A percentile compares a stretch with the other conserved stretches of the same genome.
Conservation (phyloP, 2,888 invertebrate species). For the Sarcophaga carnaria region DNA sequence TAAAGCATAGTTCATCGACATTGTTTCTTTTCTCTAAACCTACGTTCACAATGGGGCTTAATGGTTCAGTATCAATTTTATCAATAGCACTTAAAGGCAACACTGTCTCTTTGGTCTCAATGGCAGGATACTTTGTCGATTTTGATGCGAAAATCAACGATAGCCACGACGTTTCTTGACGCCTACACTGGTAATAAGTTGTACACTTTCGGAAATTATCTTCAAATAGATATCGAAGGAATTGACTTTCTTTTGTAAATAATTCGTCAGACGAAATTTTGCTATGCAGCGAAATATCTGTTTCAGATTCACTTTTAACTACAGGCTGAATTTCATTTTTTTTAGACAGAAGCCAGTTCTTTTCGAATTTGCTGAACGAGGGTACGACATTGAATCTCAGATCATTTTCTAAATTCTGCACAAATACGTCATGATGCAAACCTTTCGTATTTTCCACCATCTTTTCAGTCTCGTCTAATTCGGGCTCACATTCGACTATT, state of each 20-base stretch:
- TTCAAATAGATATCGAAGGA: conserved; percentile 30
- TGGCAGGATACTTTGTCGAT: conserved; percentile 31
- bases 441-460: not conserved
- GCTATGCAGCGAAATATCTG: not conserved
- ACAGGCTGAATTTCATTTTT: not conserved
- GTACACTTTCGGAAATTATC: conserved; percentile 57
- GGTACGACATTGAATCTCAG: not conserved
- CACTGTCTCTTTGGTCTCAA: conserved; percentile 62
- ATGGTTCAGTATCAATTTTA: conserved; percentile 74
- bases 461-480: not conserved
- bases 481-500: not conserved
- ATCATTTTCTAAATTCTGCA: not conserved
- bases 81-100: conserved; percentile 53
- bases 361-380: not conserved
- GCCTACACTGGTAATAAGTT: conserved; percentile 51
- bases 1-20: conserved; percentile 69
- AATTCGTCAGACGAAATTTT: not conserved
- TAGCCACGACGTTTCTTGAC: conserved; percentile 36
- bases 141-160: not conserved
- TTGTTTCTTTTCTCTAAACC: conserved; percentile 35
- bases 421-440: not conserved
- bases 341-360: not conserved
- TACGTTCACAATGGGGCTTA: conserved; percentile 69
- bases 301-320: not conserved
- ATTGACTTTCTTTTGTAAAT: conserved; percentile 2